Conservation (phyloP, 1,140 invertebrate species). For the Heliconius congener region DNA sequence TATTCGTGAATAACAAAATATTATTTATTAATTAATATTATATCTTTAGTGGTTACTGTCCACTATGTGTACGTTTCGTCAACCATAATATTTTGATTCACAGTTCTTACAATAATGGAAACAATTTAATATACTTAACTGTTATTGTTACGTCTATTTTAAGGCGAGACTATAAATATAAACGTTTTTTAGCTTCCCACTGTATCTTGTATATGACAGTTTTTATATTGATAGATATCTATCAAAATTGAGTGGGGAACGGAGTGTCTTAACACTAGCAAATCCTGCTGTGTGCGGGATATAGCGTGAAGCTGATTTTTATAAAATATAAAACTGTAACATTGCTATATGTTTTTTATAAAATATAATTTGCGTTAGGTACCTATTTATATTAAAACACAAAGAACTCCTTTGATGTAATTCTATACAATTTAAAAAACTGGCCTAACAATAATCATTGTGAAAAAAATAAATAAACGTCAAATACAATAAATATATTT, state of each 20-base stretch:
- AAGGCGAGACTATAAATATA: neutral
- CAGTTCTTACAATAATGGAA: neutral
- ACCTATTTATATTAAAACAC: neutral
- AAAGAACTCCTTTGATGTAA: neutral
- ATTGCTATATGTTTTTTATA: too few relatives aligned
- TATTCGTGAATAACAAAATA: neutral
- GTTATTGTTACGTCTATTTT: neutral
- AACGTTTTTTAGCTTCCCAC: neutral
- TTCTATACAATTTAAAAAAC: neutral
- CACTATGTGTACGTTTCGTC: neutral
- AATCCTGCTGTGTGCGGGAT: too few relatives aligned
- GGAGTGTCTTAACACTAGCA: too few relatives aligned
- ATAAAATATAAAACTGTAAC: too few relatives aligned
- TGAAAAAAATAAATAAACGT: conserved; percentile 4
- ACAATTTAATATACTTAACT: neutral
- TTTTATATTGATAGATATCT: too few relatives aligned
- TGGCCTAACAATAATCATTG: neutral
- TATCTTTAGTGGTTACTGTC: neutral
- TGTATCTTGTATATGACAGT: too few relatives aligned
- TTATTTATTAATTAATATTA: neutral
- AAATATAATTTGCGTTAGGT: neutral
- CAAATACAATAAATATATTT: neutral
- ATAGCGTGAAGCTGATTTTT: too few relatives aligned
- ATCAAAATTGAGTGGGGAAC: too few relatives aligned
- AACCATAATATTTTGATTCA: neutral